Conservation (phyloP, 1,140 invertebrate species). For the Prorops nasuta region DNA sequence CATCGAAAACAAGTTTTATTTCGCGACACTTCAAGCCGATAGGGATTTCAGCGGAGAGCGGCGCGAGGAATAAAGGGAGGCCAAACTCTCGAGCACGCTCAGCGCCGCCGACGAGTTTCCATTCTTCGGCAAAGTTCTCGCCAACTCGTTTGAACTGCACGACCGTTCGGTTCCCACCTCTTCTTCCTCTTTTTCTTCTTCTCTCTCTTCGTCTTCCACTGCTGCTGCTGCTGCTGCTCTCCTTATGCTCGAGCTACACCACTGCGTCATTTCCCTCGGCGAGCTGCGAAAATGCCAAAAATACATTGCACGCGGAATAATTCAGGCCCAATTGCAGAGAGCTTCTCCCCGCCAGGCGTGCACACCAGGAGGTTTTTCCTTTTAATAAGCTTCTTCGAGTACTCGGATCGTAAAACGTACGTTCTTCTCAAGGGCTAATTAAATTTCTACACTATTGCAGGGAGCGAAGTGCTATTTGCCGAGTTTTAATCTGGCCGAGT, state of each 20-base stretch:
- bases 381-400: too few species aligned
- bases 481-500: slow-evolving; percentile 39
- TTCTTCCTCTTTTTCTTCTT: slow-evolving; percentile 19
- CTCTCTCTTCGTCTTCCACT: not conserved
- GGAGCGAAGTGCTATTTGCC: slow-evolving; percentile 12
- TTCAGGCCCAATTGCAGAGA: too few species aligned
- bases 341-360: too few species aligned
- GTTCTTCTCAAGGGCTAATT: too few species aligned
- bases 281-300: too few species aligned
- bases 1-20: slow-evolving; percentile 32
- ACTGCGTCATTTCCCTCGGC: too few species aligned
- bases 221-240: not conserved
- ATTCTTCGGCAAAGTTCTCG: slow-evolving; percentile 32
- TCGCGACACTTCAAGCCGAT: slow-evolving; percentile 25
- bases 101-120: slow-evolving; percentile 21
- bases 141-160: slow-evolving; percentile 36
- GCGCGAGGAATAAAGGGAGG: slow-evolving; percentile 5
- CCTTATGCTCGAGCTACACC: not conserved
- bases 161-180: slow-evolving; percentile 17
- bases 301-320: too few species aligned
- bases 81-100: not conserved
- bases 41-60: slow-evolving; percentile 14
- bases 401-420: too few species aligned
- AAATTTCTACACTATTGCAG: slow-evolving; percentile 39
- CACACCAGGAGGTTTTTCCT: too few species aligned